phyloP scores from a whole-genome alignment of 1,140 invertebrate species.

The Pogonognathellus flavescens region DNA sequence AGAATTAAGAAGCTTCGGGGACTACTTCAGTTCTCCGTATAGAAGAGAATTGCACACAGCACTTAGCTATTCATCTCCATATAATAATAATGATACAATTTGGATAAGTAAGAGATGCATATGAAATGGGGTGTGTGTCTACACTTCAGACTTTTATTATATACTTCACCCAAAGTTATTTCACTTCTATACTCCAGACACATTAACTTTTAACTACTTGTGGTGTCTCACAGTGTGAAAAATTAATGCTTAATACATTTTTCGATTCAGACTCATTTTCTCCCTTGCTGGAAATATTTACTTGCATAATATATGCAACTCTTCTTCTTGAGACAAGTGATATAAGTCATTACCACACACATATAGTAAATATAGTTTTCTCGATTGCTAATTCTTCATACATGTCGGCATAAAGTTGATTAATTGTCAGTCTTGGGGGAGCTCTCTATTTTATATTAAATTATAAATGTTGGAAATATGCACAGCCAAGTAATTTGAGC shows the following conservation, averaged over 20 bases:
- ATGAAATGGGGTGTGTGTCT: background rate
- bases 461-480: constrained; percentile 3
- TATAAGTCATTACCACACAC: background rate
- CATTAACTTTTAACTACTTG: constrained; percentile 6
- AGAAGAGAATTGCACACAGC: background rate
- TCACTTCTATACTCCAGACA: background rate
- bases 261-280: constrained; percentile 41
- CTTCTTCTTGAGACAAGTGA: background rate
- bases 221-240: constrained; percentile 32
- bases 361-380: background rate
- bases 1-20: constrained; percentile 1
- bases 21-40: background rate
- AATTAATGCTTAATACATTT: constrained; percentile 38
- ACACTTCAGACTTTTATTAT: background rate
- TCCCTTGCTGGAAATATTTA: background rate
- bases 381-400: constrained; percentile 15
- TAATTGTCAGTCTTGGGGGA: constrained; percentile 36
- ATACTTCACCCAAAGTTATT: background rate
- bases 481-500: constrained; percentile 7
- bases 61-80: background rate
- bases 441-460: constrained; percentile 2
- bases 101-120: background rate
- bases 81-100: background rate
- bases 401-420: constrained; percentile 29
- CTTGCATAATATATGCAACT: background rate